These are phyloP conservation scores for Gibbula magus DNA, from an alignment of 2,888 invertebrate genomes.

Conservation along the genomic window DNA sequence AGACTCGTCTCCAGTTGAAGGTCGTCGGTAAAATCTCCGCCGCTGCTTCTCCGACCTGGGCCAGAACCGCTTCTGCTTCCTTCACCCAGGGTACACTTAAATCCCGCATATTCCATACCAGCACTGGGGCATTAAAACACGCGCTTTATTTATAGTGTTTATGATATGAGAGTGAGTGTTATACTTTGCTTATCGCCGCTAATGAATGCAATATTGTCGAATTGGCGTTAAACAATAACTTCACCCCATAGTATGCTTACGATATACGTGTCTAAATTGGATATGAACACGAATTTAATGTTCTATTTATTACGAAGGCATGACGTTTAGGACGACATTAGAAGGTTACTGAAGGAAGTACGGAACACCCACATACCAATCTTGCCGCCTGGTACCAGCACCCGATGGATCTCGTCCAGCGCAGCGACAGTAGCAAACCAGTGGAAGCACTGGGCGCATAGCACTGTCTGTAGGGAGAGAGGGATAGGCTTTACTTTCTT, in stretches of 20 bases:
- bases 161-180: too few species aligned
- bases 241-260: too few species aligned
- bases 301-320: too few species aligned
- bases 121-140: not conserved
- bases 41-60: not conserved
- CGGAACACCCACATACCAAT: not conserved
- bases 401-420: constrained; percentile 49
- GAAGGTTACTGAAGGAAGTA: too few species aligned
- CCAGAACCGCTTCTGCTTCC: not conserved
- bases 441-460: constrained; percentile 60
- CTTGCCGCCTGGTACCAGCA: constrained; percentile 46
- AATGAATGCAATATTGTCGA: too few species aligned
- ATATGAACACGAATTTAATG: too few species aligned
- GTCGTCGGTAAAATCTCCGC: not conserved
- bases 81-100: not conserved
- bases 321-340: too few species aligned
- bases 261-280: too few species aligned
- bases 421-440: constrained; percentile 53
- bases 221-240: too few species aligned
- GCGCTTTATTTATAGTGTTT: too few species aligned
- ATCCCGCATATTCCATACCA: constrained; percentile 14
- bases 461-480: constrained; percentile 45
- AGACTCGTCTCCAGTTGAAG: not conserved
- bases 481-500: too few species aligned
- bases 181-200: too few species aligned